Evolutionary conservation across 2,888 invertebrate species (phyloP).

Genomic region (Yponomeuta plumbellus): DNA sequence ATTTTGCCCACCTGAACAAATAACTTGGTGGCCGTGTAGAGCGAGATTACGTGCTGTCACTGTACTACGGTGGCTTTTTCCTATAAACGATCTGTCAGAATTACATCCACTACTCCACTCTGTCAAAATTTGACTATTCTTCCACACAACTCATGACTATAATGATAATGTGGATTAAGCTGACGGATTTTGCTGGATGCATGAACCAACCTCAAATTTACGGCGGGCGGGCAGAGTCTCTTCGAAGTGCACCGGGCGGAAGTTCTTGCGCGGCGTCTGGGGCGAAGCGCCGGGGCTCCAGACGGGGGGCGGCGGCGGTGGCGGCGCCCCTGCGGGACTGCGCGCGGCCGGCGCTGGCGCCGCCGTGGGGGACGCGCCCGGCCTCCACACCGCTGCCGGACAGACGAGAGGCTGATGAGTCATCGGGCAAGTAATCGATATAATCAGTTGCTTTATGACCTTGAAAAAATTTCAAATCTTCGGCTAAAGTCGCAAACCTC

Average conservation of each 20-base stretch:
- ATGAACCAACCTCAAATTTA: conserved; percentile 51
- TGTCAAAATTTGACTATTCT: no score
- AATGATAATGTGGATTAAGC: no score
- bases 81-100: no score
- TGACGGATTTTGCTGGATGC: neutral
- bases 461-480: no score
- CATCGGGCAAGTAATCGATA: neutral
- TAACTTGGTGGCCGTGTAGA: no score
- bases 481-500: no score
- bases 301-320: conserved; percentile 80
- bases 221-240: conserved; percentile 62
- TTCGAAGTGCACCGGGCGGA: conserved; percentile 83
- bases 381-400: conserved; percentile 61
- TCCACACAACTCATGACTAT: no score
- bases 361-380: conserved; percentile 56
- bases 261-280: conserved; percentile 83
- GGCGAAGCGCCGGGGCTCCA: conserved; percentile 90
- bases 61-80: no score
- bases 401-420: neutral
- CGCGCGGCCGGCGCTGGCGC: conserved; percentile 51
- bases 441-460: no score
- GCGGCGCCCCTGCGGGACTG: conserved; percentile 58
- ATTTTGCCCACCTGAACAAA: no score
- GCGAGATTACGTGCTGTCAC: no score
- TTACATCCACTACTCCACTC: no score